phyloP scores from a whole-genome alignment of 2,113 vertebrate species.

The Myrmophylax atrothorax region DNA sequence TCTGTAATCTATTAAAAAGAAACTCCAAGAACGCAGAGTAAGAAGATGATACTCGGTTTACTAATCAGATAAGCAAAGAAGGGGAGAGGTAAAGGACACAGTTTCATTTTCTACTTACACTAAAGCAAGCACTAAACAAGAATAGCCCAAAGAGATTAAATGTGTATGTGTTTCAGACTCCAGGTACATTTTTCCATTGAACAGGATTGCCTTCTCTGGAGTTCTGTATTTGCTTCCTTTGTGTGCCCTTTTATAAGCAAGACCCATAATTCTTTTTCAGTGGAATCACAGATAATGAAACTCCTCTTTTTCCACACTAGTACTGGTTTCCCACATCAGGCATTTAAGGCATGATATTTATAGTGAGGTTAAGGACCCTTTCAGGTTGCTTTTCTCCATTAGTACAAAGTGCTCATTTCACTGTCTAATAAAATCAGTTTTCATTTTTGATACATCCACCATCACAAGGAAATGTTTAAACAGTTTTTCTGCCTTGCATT shows the following conservation, averaged over 20 bases:
- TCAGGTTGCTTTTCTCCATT: background rate
- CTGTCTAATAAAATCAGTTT: background rate
- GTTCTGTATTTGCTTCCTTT: background rate
- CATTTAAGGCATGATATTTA: background rate
- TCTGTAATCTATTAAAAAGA: background rate
- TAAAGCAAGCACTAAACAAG: background rate
- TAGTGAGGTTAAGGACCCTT: background rate
- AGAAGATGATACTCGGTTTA: background rate
- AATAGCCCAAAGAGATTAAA: background rate
- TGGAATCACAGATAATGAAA: background rate
- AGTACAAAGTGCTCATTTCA: background rate
- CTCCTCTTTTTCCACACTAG: background rate
- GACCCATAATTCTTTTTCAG: background rate
- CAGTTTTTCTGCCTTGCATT: background rate
- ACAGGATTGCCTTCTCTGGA: background rate
- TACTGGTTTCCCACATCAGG: background rate
- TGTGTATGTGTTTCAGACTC: background rate
- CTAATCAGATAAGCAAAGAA: background rate
- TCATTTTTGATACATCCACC: background rate
- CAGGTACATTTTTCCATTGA: background rate
- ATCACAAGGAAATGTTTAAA: background rate
- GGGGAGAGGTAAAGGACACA: background rate
- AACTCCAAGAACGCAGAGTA: background rate
- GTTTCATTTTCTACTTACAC: background rate
- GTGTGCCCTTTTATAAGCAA: background rate